These are phyloP conservation scores for Heliconius sara DNA, from an alignment of 2,888 invertebrate genomes.

Conservation along the genomic window DNA sequence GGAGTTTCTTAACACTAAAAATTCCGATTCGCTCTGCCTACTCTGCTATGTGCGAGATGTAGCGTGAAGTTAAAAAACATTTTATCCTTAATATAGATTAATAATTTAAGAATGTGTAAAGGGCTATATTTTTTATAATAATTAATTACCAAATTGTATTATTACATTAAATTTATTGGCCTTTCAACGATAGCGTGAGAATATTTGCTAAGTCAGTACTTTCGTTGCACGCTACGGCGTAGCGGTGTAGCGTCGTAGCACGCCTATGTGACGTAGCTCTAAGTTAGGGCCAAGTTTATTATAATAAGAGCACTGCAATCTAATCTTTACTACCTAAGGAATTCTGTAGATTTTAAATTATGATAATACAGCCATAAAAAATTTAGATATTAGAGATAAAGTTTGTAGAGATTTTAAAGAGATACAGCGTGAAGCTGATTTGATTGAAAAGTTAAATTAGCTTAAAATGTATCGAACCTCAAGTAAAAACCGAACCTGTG, in stretches of 20 bases:
- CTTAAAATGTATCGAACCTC: too few relatives aligned
- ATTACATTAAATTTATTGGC: slow-evolving; percentile 7
- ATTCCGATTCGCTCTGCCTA: too few relatives aligned
- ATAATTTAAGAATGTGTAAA: too few relatives aligned
- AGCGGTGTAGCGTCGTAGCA: slow-evolving; percentile 22
- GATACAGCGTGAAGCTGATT: too few relatives aligned
- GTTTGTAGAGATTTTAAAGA: too few relatives aligned
- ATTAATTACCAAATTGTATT: neutral
- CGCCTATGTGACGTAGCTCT: slow-evolving; percentile 18
- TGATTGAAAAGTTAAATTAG: too few relatives aligned
- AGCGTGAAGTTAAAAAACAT: too few relatives aligned
- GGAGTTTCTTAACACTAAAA: too few relatives aligned
- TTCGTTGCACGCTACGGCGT: slow-evolving; percentile 14
- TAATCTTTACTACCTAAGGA: neutral
- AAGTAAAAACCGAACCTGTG: too few relatives aligned
- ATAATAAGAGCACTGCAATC: slow-evolving; percentile 10
- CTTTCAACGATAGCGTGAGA: slow-evolving; percentile 8
- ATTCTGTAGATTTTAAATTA: neutral
- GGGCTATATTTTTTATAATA: neutral
- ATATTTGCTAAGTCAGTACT: slow-evolving; percentile 18
- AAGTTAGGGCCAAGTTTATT: slow-evolving; percentile 29
- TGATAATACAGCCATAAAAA: neutral
- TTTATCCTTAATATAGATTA: too few relatives aligned
- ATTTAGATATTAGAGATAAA: too few relatives aligned
- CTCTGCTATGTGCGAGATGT: too few relatives aligned